Evolutionary conservation across 2,888 invertebrate species (phyloP), one percentile per base, ranked within the genome.

Genomic region (Isoperla grammatica): DNA sequence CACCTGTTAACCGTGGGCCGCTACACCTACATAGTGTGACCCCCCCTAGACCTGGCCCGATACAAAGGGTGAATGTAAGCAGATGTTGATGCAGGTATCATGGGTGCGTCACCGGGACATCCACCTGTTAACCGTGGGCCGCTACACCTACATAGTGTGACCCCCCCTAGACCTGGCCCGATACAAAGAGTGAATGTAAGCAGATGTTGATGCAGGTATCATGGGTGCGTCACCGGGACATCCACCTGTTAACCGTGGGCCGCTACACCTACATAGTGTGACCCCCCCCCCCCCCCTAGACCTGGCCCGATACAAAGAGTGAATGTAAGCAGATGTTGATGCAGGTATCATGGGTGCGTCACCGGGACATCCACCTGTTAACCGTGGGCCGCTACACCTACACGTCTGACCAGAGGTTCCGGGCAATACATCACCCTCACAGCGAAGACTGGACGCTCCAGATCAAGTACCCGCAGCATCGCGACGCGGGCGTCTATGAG

Each of bases 41-140:
- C 29, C 29, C 29, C 29, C 29, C 29, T 29, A 8, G 29, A 29
- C 29, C 8, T 8, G 5, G 8, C 29, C 29, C 8, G 29, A 29
- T 29, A n/a, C n/a, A 29, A 29, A 29, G 29, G 8, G 29, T 29
- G 29, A 29, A 29, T 29, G 29, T 29, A 29, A 29, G 29, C 63
- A 63, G 63, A 56, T 63, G 63, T 59, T 61, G 56, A 67, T 87
- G 74, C 88, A 94, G 84, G 92, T 94, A 68, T 93, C 92, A 39
- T 94, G 93, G 93, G 90, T 94, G 64, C 81, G 93, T 63, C 91
- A 93, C 75, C 81, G 91, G 68, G 94, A 94, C 75, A 90, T 93
- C 63, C 94, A 94, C 73, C 78, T 94, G 70, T 80, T 94, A n/a
- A n/a, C n/a, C n/a, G n/a, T n/a, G n/a, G n/a, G n/a, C n/a, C n/a